Base-by-base conservation (phyloP, 2,888 invertebrate species). In the Synergus gifuensis region DNA sequence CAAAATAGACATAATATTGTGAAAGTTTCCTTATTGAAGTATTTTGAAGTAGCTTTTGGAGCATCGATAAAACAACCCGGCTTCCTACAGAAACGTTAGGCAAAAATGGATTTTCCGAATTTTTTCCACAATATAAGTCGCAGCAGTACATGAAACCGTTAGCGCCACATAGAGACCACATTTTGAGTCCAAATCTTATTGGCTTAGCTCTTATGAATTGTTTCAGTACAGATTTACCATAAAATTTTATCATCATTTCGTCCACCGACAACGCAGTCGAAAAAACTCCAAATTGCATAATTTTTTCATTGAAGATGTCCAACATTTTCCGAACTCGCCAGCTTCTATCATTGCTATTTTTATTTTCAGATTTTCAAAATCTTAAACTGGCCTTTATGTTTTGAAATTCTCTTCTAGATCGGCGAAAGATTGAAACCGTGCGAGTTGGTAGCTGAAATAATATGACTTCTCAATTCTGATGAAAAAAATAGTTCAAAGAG, bases 231-330 rank as follows among this genome's bases (percentile, higher is more conserved):
- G 78, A 78, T 78, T 76, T 78, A 78, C 81, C 81, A 78, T 78
- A 76, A 77, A 82, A 83, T 82, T 79, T 77, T 14, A 80, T 79
- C 79, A 83, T 81, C 80, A 83, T 82, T 73, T 81, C 82, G 40
- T 83, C 78, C 0, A 83, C 67, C 18, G 81, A 77, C 42, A 81
- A 69, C 63, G 79, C 81, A 40, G 82, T 78, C 36, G 66, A 79
- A 79, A 80, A 83, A 78, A 80, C 69, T 16, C 76, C 81, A 78
- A 83, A 81, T 63, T 77, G 81, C 44, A 9, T 44, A 11, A 44
- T 44, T 9, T 44, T 44, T 7, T 44, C 44, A 44, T 11, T 44
- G 44, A 44, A 44, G 22, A 44, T 44, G 44, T 44, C 11, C 44
- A 44, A 9, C 7, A 44, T 44, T 11, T 44, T 44, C 7, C 11